phyloP scores from a whole-genome alignment of 2,797 vertebrate genomes.

The Cichlasoma orientale region DNA sequence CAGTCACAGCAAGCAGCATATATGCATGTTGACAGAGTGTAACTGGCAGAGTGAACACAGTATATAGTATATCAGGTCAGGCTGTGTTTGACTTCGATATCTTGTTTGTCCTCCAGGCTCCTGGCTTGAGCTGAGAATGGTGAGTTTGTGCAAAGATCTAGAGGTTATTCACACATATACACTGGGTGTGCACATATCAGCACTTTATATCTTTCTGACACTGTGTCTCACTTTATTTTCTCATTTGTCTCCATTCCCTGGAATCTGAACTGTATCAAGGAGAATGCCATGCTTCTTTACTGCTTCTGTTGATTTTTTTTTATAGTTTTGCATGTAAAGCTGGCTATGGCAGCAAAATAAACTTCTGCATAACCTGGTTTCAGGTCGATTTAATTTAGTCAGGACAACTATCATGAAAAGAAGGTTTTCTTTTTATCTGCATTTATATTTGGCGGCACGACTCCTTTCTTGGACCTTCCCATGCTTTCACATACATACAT shows the following conservation, averaged over 20 bases:
- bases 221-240: background rate
- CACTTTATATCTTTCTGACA: background rate
- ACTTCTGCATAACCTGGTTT: background rate
- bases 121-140: background rate
- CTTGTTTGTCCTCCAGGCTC: conserved; percentile 16
- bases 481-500: background rate
- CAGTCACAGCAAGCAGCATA: background rate
- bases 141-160: background rate
- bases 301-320: background rate
- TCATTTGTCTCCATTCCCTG: background rate
- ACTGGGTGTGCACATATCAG: background rate
- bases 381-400: background rate
- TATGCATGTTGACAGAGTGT: conserved; percentile 51
- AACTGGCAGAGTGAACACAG: conserved; percentile 27
- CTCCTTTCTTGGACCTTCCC: background rate
- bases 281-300: background rate
- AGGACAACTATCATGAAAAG: background rate
- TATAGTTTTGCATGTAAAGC: conserved; percentile 5
- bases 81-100: conserved; percentile 26
- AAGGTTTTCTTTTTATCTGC: background rate
- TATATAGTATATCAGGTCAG: conserved; percentile 8
- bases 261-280: background rate
- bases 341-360: background rate
- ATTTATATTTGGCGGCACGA: background rate
- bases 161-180: conserved; percentile 2